Evolutionary conservation across 1,140 invertebrate species (phyloP), one percentile per base, ranked within the genome.

Genomic region (Bombyx mori): DNA sequence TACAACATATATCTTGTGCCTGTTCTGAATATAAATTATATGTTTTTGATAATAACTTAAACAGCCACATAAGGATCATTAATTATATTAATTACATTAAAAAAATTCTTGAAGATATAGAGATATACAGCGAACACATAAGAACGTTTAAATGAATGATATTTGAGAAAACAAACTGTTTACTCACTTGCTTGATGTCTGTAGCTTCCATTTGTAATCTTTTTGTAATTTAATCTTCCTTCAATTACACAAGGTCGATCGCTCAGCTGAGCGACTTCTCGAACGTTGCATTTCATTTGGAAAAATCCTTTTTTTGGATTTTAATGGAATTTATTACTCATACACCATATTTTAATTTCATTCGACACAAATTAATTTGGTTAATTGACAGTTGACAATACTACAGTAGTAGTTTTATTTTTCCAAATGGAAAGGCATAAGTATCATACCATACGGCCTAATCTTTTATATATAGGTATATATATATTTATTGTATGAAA

Each of bases 171-270:
- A 35, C 26, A 35, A 35, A 35, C 26, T 35, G 26, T 35, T 35
- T 35, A 35, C 26, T 54, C 73, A 88, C 85, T 82, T 75, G 80
- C 64, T 73, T 79, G 84, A 77, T 84, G 76, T 48, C 82, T 78
- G 58, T 88, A 88, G 71, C 82, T 83, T 80, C 88, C 89, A 81
- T 88, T 90, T 52, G 90, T 88, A 42, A 90, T 79, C 65, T 90
- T 89, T 79, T 91, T 91, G 66, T 93, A 91, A 77, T 91, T 91
- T 65, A 93, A 80, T 74, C 92, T 89, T 59, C 92, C 92, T 88
- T 93, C 92, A 46, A 92, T 79, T 57, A 90, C 85, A 51, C 89
- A 89, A 51, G 89, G 86, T 44, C 88, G 89, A 66, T 85, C 88
- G 76, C 91, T 90, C 71, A 90, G 65, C 10, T 88, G 83, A 67